Conservation (phyloP, 2,797 vertebrate species). For the Lophius americanus region DNA sequence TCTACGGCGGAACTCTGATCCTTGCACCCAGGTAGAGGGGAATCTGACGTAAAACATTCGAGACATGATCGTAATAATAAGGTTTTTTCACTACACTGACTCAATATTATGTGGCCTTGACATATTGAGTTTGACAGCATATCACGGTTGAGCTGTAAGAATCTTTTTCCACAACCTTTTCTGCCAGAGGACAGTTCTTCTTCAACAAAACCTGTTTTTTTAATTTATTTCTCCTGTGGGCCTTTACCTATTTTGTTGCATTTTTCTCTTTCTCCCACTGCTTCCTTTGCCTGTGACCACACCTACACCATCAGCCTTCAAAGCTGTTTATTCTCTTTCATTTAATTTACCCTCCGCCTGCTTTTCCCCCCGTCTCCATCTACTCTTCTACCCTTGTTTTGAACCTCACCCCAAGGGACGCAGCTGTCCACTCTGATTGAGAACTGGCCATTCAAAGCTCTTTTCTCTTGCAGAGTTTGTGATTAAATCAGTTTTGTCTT, state of each 20-base stretch:
- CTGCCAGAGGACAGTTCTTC: conserved; percentile 21
- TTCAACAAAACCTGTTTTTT: conserved; percentile 41
- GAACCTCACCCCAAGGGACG: conserved; percentile 55
- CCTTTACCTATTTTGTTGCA: conserved; percentile 3
- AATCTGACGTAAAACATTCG: conserved; percentile 44
- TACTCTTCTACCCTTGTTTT: conserved; percentile 28
- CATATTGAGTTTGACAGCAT: conserved; percentile 64
- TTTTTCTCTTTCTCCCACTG: not conserved
- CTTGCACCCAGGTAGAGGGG: conserved; percentile 20
- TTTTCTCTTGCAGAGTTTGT: conserved; percentile 36
- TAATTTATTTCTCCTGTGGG: conserved; percentile 12
- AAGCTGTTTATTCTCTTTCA: conserved; percentile 7
- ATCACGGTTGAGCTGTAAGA: conserved; percentile 59
- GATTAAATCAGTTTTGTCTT: conserved; percentile 47
- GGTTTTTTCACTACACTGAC: conserved; percentile 47
- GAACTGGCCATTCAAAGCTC: conserved; percentile 41
- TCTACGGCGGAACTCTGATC: too few species aligned
- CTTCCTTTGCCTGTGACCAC: conserved; percentile 2
- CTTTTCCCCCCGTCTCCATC: not conserved
- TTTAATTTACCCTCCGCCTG: conserved; percentile 11
- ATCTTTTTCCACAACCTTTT: conserved; percentile 48
- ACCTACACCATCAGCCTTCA: conserved; percentile 3
- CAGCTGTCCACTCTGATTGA: conserved; percentile 59
- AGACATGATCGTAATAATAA: conserved; percentile 36
- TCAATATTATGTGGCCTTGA: conserved; percentile 54